A percentile compares a stretch with the other conserved stretches of the same genome.
These are phyloP conservation scores for Bergia puertoricense DNA, from an alignment of 92 coral and sea anemone genomes.

Conservation along the genomic window DNA sequence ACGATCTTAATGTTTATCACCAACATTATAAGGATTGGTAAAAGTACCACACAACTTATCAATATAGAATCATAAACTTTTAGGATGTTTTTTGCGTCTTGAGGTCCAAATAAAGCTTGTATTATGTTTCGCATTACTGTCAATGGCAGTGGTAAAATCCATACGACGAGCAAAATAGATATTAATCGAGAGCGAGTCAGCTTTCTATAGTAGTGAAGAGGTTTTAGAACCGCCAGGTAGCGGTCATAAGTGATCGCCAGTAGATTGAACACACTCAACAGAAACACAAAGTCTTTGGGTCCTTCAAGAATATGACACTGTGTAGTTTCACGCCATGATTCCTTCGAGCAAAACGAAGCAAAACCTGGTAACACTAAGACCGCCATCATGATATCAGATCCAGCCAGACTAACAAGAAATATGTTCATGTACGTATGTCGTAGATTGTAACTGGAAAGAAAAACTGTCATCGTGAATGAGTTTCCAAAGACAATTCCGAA, in stretches of 20 bases:
- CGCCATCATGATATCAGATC: constrained; percentile 63
- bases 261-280: constrained; percentile 33
- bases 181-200: constrained; percentile 21
- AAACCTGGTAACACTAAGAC: constrained; percentile 63
- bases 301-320: constrained; percentile 26
- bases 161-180: not conserved
- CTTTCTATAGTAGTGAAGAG: constrained; percentile 24
- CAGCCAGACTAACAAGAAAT: constrained; percentile 63
- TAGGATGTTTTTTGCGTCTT: not conserved
- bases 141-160: constrained; percentile 28
- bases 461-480: constrained; percentile 57
- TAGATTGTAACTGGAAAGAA: constrained; percentile 49
- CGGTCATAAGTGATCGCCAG: constrained; percentile 33
- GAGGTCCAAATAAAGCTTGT: not conserved
- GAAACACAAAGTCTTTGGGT: constrained; percentile 39
- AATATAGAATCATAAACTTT: constrained; percentile 13
- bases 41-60: constrained; percentile 21
- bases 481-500: constrained; percentile 62
- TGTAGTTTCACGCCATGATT: not conserved
- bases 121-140: constrained; percentile 21
- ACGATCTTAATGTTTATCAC: constrained; percentile 26
- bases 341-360: constrained; percentile 61
- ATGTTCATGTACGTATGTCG: constrained; percentile 67
- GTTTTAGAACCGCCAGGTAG: constrained; percentile 26
- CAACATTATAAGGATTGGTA: constrained; percentile 21